phyloP scores from a whole-genome alignment of 2,113 vertebrate genomes.

The Menidia beryllina region DNA sequence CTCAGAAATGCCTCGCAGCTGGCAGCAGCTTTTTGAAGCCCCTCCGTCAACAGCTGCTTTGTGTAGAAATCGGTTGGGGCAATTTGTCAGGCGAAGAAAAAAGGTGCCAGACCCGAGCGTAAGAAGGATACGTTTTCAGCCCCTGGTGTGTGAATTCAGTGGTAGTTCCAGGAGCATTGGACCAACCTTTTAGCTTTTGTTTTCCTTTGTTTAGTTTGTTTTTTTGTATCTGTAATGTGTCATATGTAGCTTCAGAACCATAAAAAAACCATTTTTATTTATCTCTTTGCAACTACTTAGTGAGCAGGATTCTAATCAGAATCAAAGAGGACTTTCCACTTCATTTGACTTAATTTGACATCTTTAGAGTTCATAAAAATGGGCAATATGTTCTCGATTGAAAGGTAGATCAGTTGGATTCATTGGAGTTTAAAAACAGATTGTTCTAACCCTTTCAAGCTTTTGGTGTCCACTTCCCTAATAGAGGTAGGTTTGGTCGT shows the following conservation, averaged over 20 bases:
- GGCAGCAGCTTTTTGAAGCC: constrained; percentile 35
- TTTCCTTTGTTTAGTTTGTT: no score
- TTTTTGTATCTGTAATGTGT: no score
- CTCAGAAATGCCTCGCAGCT: constrained; percentile 38
- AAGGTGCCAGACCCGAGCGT: neutral
- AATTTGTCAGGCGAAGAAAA: constrained; percentile 13
- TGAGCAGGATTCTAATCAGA: no score
- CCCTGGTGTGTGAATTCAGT: neutral
- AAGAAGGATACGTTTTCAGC: neutral
- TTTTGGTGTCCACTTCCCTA: neutral
- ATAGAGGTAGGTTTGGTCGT: neutral
- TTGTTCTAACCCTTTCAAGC: neutral
- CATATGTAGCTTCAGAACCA: no score
- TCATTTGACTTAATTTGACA: no score
- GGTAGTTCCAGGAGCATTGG: no score
- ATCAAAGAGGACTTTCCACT: no score
- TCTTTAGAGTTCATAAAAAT: no score
- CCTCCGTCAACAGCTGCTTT: constrained; percentile 43
- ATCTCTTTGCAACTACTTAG: no score
- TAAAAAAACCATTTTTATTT: no score
- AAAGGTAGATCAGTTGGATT: neutral
- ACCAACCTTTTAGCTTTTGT: no score
- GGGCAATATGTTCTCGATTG: neutral
- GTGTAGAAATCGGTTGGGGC: constrained; percentile 2
- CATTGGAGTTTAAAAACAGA: no score